Evolutionary conservation across 2,888 invertebrate species (phyloP).

Genomic region (Chironomus tentans): DNA sequence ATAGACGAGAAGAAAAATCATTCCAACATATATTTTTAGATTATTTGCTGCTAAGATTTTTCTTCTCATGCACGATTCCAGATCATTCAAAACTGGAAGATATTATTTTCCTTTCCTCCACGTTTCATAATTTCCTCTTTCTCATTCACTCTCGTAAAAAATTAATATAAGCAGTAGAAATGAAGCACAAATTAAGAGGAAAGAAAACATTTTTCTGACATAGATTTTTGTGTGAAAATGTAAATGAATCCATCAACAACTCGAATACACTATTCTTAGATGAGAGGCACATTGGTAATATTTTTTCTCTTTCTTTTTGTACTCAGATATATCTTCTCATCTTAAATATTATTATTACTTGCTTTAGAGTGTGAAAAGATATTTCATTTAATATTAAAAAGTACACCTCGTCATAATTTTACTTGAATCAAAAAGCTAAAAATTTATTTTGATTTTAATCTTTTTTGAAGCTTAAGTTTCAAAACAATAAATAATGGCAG

Average conservation of each 20-base stretch:
- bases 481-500: not conserved
- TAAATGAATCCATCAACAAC: constrained; percentile 22
- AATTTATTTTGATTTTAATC: not conserved
- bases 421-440: not conserved
- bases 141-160: too few species aligned
- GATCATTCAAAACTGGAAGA: not conserved
- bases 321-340: not conserved
- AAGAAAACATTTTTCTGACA: not conserved
- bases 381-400: not conserved
- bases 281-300: not conserved
- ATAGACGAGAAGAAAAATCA: too few species aligned
- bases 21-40: too few species aligned
- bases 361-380: not conserved
- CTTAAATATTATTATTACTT: not conserved
- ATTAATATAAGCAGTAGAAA: too few species aligned
- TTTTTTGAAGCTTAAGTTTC: not conserved
- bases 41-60: not conserved
- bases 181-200: too few species aligned
- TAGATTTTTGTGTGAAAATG: constrained; percentile 4
- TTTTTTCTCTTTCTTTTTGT: not conserved
- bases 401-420: not conserved
- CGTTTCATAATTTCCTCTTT: not conserved
- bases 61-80: not conserved
- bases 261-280: constrained; percentile 13
- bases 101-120: not conserved